A percentile compares a stretch with the other conserved stretches of the same genome.
phyloP scores from a whole-genome alignment of 1,140 invertebrate species.

The Drosophila auraria region DNA sequence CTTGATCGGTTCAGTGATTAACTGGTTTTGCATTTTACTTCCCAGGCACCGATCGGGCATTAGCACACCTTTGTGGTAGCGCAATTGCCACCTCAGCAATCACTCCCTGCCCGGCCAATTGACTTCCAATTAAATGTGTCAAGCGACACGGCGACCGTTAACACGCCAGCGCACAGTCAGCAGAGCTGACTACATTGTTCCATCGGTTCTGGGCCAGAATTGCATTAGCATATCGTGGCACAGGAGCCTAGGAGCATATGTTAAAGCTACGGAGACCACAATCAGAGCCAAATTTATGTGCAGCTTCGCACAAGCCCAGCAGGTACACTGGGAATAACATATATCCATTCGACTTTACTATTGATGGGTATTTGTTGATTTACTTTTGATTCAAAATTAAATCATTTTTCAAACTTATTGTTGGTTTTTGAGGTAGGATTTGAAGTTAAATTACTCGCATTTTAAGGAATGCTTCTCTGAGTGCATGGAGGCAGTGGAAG shows the following conservation, averaged over 20 bases:
- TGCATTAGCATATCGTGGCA: conserved; percentile 73
- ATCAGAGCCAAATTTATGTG: conserved; percentile 67
- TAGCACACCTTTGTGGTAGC: conserved; percentile 45
- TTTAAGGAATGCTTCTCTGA: neutral
- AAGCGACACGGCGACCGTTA: conserved; percentile 40
- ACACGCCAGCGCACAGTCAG: conserved; percentile 8
- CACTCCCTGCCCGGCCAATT: conserved; percentile 58
- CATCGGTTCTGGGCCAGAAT: conserved; percentile 52
- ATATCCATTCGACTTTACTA: neutral
- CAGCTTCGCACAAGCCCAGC: conserved; percentile 13
- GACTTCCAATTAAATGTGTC: conserved; percentile 81
- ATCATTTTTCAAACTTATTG: too few relatives aligned
- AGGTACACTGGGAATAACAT: conserved; percentile 2
- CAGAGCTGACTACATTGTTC: neutral
- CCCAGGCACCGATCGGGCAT: conserved; percentile 13
- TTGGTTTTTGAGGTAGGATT: neutral
- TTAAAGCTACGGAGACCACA: conserved; percentile 35
- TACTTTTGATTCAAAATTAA: too few relatives aligned
- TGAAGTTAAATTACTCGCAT: neutral
- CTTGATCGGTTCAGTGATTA: conserved; percentile 49
- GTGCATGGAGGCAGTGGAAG: conserved; percentile 39
- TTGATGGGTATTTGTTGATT: too few relatives aligned
- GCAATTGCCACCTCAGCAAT: conserved; percentile 52
- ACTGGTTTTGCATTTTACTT: conserved; percentile 37
- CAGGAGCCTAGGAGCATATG: conserved; percentile 21